A percentile compares a stretch with the other conserved stretches of the same genome.
Evolutionary conservation across 2,888 invertebrate species (phyloP).

Genomic region (Spilarctia lutea): DNA sequence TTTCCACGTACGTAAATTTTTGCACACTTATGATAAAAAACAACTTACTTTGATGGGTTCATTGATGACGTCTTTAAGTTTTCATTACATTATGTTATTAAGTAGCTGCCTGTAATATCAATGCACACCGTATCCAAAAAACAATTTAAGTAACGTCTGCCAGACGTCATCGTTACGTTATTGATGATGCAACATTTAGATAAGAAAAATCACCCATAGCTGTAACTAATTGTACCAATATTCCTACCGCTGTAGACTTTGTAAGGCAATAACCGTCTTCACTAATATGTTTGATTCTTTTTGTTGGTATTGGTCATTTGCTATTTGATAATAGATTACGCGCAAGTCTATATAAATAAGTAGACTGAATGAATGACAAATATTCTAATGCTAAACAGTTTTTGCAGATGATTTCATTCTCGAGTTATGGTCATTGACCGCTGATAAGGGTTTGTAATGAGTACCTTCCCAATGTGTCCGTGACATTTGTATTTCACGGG

Average conservation of each 20-base stretch:
- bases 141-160: background rate
- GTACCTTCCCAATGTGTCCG: too few species aligned
- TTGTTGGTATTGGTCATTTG: background rate
- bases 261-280: background rate
- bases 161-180: background rate
- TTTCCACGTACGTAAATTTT: background rate
- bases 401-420: background rate
- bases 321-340: background rate
- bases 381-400: background rate
- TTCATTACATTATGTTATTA: background rate
- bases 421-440: background rate
- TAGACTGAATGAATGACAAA: background rate
- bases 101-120: background rate
- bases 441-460: too few species aligned
- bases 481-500: too few species aligned
- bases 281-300: background rate
- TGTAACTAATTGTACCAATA: background rate
- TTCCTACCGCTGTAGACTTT: background rate
- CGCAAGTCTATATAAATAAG: background rate
- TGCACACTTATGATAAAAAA: background rate
- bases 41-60: background rate
- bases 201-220: constrained; percentile 5
- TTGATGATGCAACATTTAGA: background rate
- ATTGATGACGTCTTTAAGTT: background rate
- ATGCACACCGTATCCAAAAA: background rate